Evolutionary conservation across 1,140 invertebrate genomes (phyloP), one percentile per base, ranked within the genome.

Genomic region (Grapholita molesta): DNA sequence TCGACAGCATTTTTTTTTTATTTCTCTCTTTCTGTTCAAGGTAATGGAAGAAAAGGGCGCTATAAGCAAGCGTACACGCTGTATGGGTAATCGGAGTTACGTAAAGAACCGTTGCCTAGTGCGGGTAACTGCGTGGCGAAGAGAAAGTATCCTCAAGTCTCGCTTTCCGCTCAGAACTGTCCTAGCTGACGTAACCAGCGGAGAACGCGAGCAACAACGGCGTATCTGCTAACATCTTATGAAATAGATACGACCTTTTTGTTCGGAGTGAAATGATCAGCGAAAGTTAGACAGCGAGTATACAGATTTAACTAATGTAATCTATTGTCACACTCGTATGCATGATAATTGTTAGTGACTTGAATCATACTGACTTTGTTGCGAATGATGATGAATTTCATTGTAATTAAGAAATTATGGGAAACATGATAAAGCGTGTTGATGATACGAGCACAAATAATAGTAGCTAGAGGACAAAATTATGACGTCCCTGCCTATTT

Each of bases 81-180:
- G 18, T 48, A 48, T 7, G 42, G 42, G 25, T 61, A 61, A 61
- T 66, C 64, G 64, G 11, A 33, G 64, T 38, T 66, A 35, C 64
- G 64, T 25, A 35, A 66, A 23, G 18, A n/a, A 42, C 25, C 64
- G 64, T 18, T 48, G 42, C 42, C 18, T 48, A 48, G 42, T 21
- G 42, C 42, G 42, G 18, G 42, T 48, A 25, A n/a, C 30, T 28
- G 55, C 28, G 76, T 71, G 85, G 76, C 73, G 85, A 90, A 90
- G 89, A 90, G 88, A 91, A 91, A 91, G 89, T 91, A 80, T 71
- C 84, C 81, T 90, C 89, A 88, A 88, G 80, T 88, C 81, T 86
- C 80, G 86, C 84, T 88, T 88, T 88, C 85, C 88, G 88, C 84
- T 78, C 74, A 72, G 88, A 91, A 87, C 89, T 88, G 88, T 90